Evolutionary conservation across 1,140 invertebrate species (phyloP).

Genomic region (Megalonaias nervosa): DNA sequence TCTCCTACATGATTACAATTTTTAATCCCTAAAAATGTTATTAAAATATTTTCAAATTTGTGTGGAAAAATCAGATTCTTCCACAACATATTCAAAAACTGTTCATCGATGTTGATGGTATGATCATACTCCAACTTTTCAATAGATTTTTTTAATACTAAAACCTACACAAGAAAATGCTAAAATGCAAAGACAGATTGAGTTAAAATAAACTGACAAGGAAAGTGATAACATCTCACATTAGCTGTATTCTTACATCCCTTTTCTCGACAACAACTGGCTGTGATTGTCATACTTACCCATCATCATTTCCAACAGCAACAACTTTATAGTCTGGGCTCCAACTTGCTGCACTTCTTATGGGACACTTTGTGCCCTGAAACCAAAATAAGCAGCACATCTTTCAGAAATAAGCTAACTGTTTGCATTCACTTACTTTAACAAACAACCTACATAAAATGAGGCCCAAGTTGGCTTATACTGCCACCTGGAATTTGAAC

Average conservation of each 20-base stretch:
- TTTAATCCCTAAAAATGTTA: no score
- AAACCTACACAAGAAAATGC: not conserved
- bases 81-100: no score
- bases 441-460: not conserved
- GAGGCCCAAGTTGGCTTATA: not conserved
- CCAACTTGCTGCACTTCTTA: conserved; percentile 75
- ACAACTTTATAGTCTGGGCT: conserved; percentile 76
- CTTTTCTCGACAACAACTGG: not conserved
- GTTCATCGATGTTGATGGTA: not conserved
- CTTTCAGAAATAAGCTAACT: not conserved
- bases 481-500: no score
- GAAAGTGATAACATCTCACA: not conserved
- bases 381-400: conserved; percentile 2
- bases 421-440: not conserved
- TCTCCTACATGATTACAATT: no score
- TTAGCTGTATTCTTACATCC: not conserved
- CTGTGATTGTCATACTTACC: conserved; percentile 62
- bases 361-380: conserved; percentile 25
- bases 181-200: not conserved
- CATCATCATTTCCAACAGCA: conserved; percentile 78
- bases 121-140: not conserved
- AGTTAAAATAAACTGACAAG: not conserved
- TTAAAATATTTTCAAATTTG: no score
- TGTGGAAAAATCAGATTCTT: no score
- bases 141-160: not conserved